Conservation (phyloP, 2,797 vertebrate species). For the Sphenopsis melanotis region DNA sequence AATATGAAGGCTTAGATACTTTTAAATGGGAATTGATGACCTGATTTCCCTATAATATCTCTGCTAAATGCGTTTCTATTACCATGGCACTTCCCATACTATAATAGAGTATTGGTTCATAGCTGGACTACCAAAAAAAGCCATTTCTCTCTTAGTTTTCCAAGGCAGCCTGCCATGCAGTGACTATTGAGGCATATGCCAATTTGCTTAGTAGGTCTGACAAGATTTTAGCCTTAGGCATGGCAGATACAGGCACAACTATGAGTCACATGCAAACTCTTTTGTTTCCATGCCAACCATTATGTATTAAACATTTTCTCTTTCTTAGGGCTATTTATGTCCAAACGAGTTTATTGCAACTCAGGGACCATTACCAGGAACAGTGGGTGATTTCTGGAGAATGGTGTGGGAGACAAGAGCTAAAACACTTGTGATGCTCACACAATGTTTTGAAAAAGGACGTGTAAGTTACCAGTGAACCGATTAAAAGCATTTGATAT, state of each 20-base stretch:
- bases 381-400: constrained; percentile 98
- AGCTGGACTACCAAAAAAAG: not conserved
- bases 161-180: not conserved
- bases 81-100: not conserved
- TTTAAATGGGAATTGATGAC: not conserved
- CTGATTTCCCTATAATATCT: not conserved
- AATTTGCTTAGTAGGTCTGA: not conserved
- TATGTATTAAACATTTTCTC: constrained; percentile 13
- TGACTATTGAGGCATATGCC: not conserved
- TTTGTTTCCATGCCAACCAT: not conserved
- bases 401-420: constrained; percentile 98
- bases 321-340: constrained; percentile 90
- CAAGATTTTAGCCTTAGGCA: not conserved
- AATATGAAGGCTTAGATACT: not conserved
- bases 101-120: not conserved
- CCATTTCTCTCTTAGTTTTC: not conserved
- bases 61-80: not conserved
- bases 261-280: not conserved
- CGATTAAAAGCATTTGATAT: not conserved
- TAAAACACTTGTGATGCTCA: constrained; percentile 94
- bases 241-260: not conserved
- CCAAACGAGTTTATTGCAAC: constrained; percentile 98
- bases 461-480: constrained; percentile 80
- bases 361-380: constrained; percentile 94
- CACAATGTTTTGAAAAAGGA: constrained; percentile 96